Percentiles rank a stretch among this genome's conserved stretches.
Conservation (phyloP, 2,797 vertebrate genomes). For the Brotula barbata region DNA sequence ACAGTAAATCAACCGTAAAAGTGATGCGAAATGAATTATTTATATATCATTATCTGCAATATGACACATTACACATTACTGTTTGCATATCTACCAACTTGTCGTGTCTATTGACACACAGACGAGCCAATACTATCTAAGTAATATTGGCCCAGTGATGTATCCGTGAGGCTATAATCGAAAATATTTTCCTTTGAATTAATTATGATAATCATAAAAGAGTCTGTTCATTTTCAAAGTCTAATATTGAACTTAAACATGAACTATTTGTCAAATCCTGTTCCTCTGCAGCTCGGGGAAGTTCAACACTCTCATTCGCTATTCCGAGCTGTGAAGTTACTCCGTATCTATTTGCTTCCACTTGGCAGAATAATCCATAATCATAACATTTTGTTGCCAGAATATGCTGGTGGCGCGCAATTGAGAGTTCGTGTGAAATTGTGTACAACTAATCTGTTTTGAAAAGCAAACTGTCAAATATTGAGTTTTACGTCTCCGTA, state of each 20-base stretch:
- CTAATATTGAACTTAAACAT: too few relatives aligned
- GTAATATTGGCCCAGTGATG: not conserved
- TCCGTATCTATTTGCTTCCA: slow-evolving; percentile 13
- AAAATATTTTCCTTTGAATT: not conserved
- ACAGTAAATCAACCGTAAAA: too few relatives aligned
- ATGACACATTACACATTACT: too few relatives aligned
- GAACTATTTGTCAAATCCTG: slow-evolving; percentile 1
- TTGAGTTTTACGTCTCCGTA: too few relatives aligned
- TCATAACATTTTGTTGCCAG: slow-evolving; percentile 8
- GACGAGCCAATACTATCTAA: not conserved
- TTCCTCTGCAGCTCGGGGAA: not conserved
- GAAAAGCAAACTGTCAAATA: not conserved
- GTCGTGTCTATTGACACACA: too few relatives aligned
- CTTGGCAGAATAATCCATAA: not conserved
- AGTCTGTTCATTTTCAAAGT: too few relatives aligned
- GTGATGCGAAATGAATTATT: too few relatives aligned
- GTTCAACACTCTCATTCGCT: slow-evolving; percentile 16
- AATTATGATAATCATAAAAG: not conserved
- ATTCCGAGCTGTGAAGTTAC: not conserved
- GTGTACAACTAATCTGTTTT: not conserved
- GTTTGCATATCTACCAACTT: too few relatives aligned
- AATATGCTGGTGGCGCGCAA: slow-evolving; percentile 1
- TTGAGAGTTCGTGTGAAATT: slow-evolving; percentile 15
- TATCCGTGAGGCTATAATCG: too few relatives aligned
- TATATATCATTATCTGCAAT: too few relatives aligned